Evolutionary conservation across 2,797 vertebrate species (phyloP).

Genomic region (Phataginus tricuspis): DNA sequence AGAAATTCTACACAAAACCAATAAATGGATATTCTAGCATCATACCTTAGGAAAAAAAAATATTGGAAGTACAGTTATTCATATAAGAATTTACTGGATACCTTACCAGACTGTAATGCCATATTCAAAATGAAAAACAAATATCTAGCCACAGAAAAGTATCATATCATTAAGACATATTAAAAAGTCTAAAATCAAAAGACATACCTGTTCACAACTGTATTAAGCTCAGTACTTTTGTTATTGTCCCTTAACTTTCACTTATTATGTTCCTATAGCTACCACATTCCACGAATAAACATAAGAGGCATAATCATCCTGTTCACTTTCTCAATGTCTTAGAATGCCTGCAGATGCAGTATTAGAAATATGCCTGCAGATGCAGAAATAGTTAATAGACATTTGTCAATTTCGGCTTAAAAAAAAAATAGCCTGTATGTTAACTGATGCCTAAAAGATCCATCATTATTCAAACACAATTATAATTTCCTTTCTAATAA

Average conservation of each 20-base stretch:
- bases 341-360: neutral
- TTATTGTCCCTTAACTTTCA: neutral
- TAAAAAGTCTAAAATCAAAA: neutral
- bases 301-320: neutral
- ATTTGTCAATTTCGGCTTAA: neutral
- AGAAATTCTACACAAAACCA: conserved; percentile 29
- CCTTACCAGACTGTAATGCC: neutral
- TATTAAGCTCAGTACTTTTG: neutral
- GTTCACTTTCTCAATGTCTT: neutral
- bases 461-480: neutral
- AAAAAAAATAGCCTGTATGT: neutral
- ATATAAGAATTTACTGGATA: neutral
- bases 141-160: neutral
- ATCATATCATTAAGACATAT: neutral
- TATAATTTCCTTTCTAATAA: neutral
- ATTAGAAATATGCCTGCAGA: neutral
- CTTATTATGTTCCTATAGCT: neutral
- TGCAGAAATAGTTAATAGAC: neutral
- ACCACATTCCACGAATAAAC: conserved; percentile 18
- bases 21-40: conserved; percentile 47
- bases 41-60: neutral
- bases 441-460: neutral
- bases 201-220: neutral
- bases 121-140: conserved; percentile 53
- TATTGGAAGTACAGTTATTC: neutral